A percentile compares a stretch with the other conserved stretches of the same genome.
phyloP scores from a whole-genome alignment of 2,888 invertebrate genomes.

The Adineta ricciae region DNA sequence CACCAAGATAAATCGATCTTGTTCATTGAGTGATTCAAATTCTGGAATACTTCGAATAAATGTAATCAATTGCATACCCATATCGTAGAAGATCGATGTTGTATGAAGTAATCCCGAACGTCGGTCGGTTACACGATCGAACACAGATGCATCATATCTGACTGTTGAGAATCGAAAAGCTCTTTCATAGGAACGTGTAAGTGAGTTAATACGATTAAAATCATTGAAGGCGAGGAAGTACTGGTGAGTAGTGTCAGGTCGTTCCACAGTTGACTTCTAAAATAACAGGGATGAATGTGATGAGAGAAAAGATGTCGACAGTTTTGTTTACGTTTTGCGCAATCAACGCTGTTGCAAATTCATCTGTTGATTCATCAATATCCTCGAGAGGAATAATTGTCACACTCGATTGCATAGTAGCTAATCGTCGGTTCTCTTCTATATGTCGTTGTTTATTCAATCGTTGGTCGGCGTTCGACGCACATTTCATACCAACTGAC shows the following conservation, averaged over 20 bases:
- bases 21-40: not conserved
- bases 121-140: not conserved
- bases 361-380: not conserved
- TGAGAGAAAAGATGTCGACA: not conserved
- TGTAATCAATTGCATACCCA: not conserved
- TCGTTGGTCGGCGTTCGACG: not conserved
- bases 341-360: not conserved
- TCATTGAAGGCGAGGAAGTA: not conserved
- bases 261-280: not conserved
- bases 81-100: not conserved
- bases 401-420: not conserved
- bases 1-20: not conserved
- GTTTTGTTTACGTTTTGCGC: not conserved
- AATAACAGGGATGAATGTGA: not conserved
- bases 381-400: not conserved
- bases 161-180: not conserved
- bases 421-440: not conserved
- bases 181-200: not conserved
- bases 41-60: not conserved
- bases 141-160: not conserved
- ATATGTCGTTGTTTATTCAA: not conserved
- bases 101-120: not conserved
- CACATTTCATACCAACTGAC: not conserved
- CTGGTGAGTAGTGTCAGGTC: not conserved
- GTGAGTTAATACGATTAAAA: not conserved